These are phyloP conservation scores for Pachydiplax longipennis DNA, from an alignment of 2,888 invertebrate species.

Conservation along the genomic window DNA sequence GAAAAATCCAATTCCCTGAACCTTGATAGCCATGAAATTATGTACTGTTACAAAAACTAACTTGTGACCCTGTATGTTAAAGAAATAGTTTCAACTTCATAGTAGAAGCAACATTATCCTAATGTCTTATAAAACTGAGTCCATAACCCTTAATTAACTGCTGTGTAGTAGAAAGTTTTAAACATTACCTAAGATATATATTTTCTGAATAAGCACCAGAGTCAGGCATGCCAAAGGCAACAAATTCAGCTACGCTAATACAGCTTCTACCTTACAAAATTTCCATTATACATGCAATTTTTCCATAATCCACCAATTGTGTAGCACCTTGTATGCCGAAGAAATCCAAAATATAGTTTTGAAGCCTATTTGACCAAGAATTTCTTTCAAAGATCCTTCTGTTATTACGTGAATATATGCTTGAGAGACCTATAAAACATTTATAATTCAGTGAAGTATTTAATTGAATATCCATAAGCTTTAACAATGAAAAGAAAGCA, in stretches of 20 bases:
- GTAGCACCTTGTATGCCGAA: constrained; percentile 13
- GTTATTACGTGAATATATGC: no score
- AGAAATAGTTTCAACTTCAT: background rate
- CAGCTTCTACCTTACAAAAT: background rate
- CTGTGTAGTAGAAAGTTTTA: background rate
- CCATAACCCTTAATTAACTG: background rate
- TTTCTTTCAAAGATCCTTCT: no score
- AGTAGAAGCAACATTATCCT: background rate
- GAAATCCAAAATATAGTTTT: constrained; percentile 19
- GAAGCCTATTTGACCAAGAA: background rate
- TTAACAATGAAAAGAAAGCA: no score
- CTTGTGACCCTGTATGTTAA: no score
- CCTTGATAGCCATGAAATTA: no score
- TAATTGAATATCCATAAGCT: no score
- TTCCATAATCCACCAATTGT: background rate
- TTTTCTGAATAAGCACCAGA: constrained; percentile 16
- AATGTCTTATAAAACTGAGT: constrained; percentile 16
- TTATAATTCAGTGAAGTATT: no score
- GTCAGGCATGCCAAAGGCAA: constrained; percentile 38
- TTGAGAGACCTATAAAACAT: no score
- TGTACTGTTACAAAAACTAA: no score
- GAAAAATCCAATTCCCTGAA: no score
- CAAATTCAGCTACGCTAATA: constrained; percentile 16
- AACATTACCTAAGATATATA: background rate
- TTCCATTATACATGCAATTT: background rate